Evolutionary conservation across 2,113 vertebrate species (phyloP), one percentile per base, ranked within the genome.

Genomic region (Polypterus senegalus): DNA sequence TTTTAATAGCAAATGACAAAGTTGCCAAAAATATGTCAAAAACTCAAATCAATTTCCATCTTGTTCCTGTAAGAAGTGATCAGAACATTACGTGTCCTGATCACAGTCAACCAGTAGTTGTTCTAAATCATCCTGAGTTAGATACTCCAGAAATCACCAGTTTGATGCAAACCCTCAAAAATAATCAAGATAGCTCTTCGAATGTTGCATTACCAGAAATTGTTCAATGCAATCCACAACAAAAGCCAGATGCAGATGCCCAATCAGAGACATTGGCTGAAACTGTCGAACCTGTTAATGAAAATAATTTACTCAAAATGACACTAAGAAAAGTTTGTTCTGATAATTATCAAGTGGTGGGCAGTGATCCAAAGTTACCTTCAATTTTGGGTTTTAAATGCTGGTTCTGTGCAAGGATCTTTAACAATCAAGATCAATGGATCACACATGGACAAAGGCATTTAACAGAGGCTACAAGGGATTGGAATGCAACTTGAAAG

Each of bases 41-140:
- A 27, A 27, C 27, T 27, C 27, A 27, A 27, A 27, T 27, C 27
- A 27, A 79, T 58, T 82, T 89, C n/a, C 69, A 83, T 2, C 88
- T 92, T 9, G 79, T 84, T 57, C 91, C 94, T 1, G 73, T 88
- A 51, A 91, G 79, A 65, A 70, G 8, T 1, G 83, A 90, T 69
- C 96, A 98, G 59, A 69, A 80, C 59, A 87, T 96, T 62, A 91
- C 88, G 49, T 84, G 79, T 3, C 96, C 96, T 43, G 80, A 87
- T 9, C 87, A 85, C 46, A 88, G 94, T 74, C 96, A 98, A 74
- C 94, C 96, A 0, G 92, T 98, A 65, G 92, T 98, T 6, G 92
- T 98, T 56, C 73, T 98, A 48, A 98, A 98, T 72, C 96, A 98
- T 55, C 94, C 93, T 4, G 87, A 89, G 0, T 78, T 87, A 3